These are phyloP conservation scores for Xestia sexstrigata DNA, from an alignment of 2,888 invertebrate species.

Conservation along the genomic window DNA sequence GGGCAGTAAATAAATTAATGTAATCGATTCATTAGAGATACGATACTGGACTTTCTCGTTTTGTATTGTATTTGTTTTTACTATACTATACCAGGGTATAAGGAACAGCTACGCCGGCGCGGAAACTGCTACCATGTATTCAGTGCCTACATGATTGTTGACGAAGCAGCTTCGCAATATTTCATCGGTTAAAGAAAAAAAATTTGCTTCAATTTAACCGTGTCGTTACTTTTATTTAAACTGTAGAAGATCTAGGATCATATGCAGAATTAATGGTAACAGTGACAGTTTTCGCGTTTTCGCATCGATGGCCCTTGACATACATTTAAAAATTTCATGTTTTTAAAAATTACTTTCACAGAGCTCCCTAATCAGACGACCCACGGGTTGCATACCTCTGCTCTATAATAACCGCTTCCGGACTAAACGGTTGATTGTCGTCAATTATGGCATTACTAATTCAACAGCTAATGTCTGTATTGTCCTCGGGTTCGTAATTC, in stretches of 20 bases:
- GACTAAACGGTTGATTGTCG: constrained; percentile 42
- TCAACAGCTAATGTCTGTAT: constrained; percentile 54
- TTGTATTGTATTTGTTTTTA: background rate
- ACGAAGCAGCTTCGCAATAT: background rate
- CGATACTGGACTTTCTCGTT: background rate
- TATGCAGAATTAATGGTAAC: background rate
- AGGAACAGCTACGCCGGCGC: background rate
- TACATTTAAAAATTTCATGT: background rate
- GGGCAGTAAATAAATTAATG: background rate
- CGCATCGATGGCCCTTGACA: background rate
- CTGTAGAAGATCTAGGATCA: background rate
- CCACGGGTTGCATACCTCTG: constrained; percentile 26
- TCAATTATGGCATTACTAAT: constrained; percentile 56
- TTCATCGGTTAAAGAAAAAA: background rate
- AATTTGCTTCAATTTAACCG: background rate
- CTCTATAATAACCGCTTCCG: constrained; percentile 18
- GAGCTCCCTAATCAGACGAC: too few species aligned
- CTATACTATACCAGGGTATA: background rate
- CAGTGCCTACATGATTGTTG: background rate
- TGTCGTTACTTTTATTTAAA: background rate
- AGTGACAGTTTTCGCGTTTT: background rate
- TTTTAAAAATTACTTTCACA: background rate
- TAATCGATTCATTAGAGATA: background rate
- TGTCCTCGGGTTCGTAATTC: constrained; percentile 51
- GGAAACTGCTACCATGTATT: background rate